These are phyloP conservation scores for Chelidonichthys spinosus DNA, from an alignment of 2,797 vertebrate species.

Conservation along the genomic window DNA sequence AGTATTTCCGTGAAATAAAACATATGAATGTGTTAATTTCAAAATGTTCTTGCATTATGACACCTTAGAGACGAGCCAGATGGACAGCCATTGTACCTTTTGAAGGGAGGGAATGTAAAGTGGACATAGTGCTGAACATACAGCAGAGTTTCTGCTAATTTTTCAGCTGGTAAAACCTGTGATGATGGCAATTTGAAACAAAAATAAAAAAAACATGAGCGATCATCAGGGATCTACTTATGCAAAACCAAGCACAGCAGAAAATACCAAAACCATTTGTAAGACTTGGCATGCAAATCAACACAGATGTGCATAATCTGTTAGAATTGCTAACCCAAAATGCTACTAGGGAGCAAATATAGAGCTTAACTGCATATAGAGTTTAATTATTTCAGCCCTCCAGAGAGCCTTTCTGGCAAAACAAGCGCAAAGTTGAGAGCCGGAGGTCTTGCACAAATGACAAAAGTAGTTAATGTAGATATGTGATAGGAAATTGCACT, in stretches of 20 bases:
- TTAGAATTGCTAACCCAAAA: slow-evolving; percentile 11
- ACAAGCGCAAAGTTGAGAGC: slow-evolving; percentile 5
- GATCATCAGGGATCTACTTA: slow-evolving; percentile 13
- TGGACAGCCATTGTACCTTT: not conserved
- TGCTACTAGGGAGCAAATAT: slow-evolving; percentile 29
- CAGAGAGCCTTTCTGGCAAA: slow-evolving; percentile 22
- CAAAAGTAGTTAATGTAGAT: not conserved
- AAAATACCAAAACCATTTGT: not conserved
- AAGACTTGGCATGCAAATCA: slow-evolving; percentile 5
- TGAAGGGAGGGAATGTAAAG: not conserved
- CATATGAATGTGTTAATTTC: not conserved
- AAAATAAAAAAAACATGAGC: not conserved
- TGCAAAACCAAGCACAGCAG: slow-evolving; percentile 6
- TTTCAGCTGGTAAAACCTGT: not conserved
- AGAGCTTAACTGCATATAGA: slow-evolving; percentile 27
- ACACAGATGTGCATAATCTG: slow-evolving; percentile 21
- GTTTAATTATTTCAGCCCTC: slow-evolving; percentile 13
- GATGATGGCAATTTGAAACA: slow-evolving; percentile 4
- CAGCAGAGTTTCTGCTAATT: not conserved
- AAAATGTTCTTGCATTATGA: not conserved
- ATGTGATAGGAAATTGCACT: not conserved
- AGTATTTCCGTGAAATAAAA: not conserved
- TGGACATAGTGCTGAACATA: not conserved
- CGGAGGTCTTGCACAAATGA: slow-evolving; percentile 13
- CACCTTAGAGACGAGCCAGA: not conserved